These are phyloP conservation scores for Agrypnia vestita DNA, from an alignment of 1,140 invertebrate genomes.

Conservation along the genomic window DNA sequence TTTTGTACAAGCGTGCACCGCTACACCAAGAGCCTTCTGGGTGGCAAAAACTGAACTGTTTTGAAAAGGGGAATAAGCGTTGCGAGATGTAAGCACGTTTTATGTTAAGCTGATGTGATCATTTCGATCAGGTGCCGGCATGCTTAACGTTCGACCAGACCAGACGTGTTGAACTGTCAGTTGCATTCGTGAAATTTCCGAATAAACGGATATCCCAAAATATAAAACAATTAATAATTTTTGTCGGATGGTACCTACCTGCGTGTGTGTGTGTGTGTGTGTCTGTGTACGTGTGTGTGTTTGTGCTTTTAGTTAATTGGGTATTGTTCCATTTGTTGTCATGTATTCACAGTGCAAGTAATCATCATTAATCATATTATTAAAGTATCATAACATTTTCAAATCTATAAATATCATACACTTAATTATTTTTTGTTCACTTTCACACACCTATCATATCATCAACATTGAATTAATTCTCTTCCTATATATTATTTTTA, in stretches of 20 bases:
- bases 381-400: no score
- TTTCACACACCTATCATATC: no score
- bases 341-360: no score
- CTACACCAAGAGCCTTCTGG: not conserved
- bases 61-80: not conserved
- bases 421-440: no score
- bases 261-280: no score
- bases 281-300: not conserved
- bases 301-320: not conserved
- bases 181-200: not conserved
- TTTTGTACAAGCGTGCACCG: not conserved
- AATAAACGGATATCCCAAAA: not conserved
- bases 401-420: no score
- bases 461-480: no score
- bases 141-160: not conserved
- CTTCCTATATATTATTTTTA: no score
- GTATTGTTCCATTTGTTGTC: not conserved
- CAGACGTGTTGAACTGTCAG: not conserved
- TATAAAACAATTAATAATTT: constrained; percentile 2
- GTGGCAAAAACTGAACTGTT: not conserved
- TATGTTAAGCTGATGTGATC: not conserved
- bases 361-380: no score
- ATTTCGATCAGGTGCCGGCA: not conserved
- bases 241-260: not conserved
- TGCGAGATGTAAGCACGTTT: not conserved